phyloP scores from a whole-genome alignment of 2,888 invertebrate species.

The Arctia plantaginis region DNA sequence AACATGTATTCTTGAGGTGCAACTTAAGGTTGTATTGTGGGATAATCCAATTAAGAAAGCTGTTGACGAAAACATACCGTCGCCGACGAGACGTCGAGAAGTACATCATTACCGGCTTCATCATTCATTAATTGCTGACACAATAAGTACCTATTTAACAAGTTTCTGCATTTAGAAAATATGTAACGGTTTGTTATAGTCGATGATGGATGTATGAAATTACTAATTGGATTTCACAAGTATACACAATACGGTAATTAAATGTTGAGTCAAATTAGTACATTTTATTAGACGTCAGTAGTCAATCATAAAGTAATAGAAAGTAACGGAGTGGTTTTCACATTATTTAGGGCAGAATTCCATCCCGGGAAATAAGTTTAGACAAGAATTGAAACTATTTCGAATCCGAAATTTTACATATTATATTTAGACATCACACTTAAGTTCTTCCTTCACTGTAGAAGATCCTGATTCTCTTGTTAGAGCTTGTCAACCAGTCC shows the following conservation, averaged over 20 bases:
- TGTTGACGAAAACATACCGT: conserved; percentile 45
- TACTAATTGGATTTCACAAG: conserved; percentile 11
- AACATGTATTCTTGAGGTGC: conserved; percentile 58
- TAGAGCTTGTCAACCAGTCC: too few relatives aligned
- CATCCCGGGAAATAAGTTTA: not conserved
- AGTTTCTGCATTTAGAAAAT: not conserved
- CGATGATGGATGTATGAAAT: conserved; percentile 5
- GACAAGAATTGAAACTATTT: not conserved
- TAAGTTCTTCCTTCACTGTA: too few relatives aligned
- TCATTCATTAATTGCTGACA: not conserved
- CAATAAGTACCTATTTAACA: not conserved
- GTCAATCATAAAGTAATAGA: conserved; percentile 1
- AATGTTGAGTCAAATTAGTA: not conserved
- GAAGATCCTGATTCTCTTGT: too few relatives aligned
- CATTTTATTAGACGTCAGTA: not conserved
- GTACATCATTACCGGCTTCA: conserved; percentile 26
- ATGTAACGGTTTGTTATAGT: not conserved
- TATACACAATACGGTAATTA: conserved; percentile 1
- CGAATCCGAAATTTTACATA: too few relatives aligned
- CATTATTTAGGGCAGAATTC: conserved; percentile 30
- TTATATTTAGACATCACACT: too few relatives aligned
- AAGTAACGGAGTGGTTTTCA: conserved; percentile 23
- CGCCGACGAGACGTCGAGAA: too few relatives aligned
- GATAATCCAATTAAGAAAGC: conserved; percentile 51
- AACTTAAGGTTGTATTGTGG: conserved; percentile 65